A percentile compares a stretch with the other conserved stretches of the same genome.
phyloP scores from a whole-genome alignment of 2,113 vertebrate genomes.

The Hemiscyllium ocellatum region DNA sequence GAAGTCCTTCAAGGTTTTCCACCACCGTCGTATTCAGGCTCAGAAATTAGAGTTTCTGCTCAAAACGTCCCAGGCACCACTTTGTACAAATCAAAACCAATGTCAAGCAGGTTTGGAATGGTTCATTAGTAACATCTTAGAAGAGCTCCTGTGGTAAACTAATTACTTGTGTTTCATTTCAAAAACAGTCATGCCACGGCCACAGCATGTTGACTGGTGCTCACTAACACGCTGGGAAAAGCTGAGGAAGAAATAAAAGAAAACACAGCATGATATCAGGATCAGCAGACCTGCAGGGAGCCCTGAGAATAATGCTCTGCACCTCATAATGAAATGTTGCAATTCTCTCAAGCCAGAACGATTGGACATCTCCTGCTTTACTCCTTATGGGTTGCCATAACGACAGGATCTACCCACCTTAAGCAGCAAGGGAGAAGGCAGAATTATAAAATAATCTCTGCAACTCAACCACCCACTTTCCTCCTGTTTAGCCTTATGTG shows the following conservation, averaged over 20 bases:
- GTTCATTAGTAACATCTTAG: not conserved
- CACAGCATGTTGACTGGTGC: not conserved
- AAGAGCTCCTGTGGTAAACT: conserved; percentile 20
- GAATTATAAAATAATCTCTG: not conserved
- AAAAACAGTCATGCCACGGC: not conserved
- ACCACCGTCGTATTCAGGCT: too few relatives aligned
- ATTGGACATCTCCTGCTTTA: not conserved
- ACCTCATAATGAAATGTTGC: not conserved
- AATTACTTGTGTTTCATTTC: not conserved
- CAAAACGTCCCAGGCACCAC: too few relatives aligned
- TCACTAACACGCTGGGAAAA: not conserved
- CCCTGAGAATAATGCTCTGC: not conserved
- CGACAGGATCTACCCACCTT: not conserved
- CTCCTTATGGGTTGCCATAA: conserved; percentile 5
- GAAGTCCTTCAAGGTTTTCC: too few relatives aligned
- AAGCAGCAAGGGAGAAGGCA: not conserved
- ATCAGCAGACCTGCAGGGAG: not conserved
- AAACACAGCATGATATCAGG: not conserved
- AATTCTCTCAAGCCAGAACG: not conserved
- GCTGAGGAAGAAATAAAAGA: conserved; percentile 6
- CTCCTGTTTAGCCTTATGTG: conserved; percentile 21
- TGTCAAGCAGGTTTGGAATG: conserved; percentile 8
- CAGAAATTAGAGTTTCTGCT: too few relatives aligned
- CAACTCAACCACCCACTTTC: not conserved
- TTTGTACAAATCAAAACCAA: not conserved